Evolutionary conservation across 2,113 vertebrate species (phyloP), one percentile per base, ranked within the genome.

Genomic region (Microtus pennsylvanicus): DNA sequence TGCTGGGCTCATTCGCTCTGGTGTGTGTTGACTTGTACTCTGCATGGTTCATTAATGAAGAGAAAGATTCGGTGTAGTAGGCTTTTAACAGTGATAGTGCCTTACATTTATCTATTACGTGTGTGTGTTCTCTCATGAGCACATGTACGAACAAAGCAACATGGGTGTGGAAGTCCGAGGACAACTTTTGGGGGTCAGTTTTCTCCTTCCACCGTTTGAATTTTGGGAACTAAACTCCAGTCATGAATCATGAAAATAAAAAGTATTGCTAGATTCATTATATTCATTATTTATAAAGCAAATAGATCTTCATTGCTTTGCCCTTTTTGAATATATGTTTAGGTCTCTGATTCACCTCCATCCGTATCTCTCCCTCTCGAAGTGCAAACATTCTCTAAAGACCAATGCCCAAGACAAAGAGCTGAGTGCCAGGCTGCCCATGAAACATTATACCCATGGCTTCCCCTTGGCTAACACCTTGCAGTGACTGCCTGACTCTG

Each of bases 251-350:
- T 9, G 61, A 38, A 70, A 92, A 75, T 82, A 78, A 45, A 75
- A 83, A 72, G 4, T 76, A 9, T 17, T 14, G 6, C 42, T 65
- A 69, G 47, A 81, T 42, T 74, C 55, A 33, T 74, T 50, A 50
- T 52, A 21, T 22, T 80, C 45, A 7, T 78, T 88, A 82, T 63
- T 33, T 91, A 6, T 86, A 69, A 87, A 67, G 69, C 78, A 80
- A 94, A 42, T 4, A 94, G 78, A 80, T 69, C 30, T 9, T 58
- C 61, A 14, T 87, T 70, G 35, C 69, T 96, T 93, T 75, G 38
- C 24, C 38, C 86, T 82, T 7, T 38, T 87, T 70, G 5, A 92
- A 50, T 12, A 45, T 52, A 45, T 45, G 42, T 67, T 87, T 89
- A 58, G 4, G 58, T 74, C 81, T 92, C 80, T 97, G 52, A 47